phyloP scores from a whole-genome alignment of 2,113 vertebrate genomes.

The Menidia beryllina region DNA sequence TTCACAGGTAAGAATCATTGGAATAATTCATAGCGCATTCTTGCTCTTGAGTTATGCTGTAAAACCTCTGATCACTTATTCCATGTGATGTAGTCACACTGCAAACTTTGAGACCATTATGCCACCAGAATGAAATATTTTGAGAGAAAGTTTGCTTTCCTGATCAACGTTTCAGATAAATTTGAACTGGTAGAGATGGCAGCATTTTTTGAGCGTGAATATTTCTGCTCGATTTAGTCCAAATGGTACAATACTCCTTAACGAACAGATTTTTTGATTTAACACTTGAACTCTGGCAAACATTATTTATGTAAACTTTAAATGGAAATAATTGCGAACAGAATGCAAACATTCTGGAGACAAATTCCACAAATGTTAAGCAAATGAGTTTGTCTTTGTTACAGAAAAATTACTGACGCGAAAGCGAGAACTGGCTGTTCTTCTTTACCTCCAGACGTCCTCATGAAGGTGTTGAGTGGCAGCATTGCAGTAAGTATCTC shows the following conservation, averaged over 20 bases:
- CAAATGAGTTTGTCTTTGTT: background rate
- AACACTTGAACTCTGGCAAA: background rate
- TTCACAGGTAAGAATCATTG: slow-evolving; percentile 87
- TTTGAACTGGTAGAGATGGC: background rate
- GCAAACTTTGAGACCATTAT: background rate
- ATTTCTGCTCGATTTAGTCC: background rate
- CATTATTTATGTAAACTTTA: background rate
- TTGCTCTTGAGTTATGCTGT: background rate
- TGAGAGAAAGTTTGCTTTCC: background rate
- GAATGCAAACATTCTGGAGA: no score
- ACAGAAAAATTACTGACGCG: slow-evolving; percentile 80
- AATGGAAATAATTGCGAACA: no score
- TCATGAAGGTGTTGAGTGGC: slow-evolving; percentile 92
- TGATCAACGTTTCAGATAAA: background rate
- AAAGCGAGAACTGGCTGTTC: slow-evolving; percentile 65
- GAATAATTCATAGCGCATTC: no score
- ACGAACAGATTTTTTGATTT: background rate
- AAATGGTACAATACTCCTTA: background rate
- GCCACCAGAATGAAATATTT: no score
- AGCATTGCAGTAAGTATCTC: slow-evolving; percentile 84
- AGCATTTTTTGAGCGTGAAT: background rate
- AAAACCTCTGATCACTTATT: slow-evolving; percentile 5
- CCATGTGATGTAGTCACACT: background rate
- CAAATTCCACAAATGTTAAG: background rate
- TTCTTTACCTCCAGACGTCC: slow-evolving; percentile 75